phyloP scores from a whole-genome alignment of 2,888 invertebrate genomes.

The Hydroisotoma schaefferi region DNA sequence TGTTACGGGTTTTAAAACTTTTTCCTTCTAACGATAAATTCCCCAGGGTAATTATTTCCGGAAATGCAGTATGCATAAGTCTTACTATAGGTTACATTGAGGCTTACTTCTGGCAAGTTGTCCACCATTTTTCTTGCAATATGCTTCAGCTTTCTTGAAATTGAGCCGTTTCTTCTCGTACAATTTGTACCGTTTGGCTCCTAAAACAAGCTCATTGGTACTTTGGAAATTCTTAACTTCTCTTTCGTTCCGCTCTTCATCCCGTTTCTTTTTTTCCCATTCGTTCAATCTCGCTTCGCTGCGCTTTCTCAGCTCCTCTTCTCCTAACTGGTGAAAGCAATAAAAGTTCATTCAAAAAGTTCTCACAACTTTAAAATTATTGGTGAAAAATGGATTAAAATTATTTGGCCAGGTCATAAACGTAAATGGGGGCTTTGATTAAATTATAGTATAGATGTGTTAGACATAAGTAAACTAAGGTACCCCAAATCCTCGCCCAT shows the following conservation, averaged over 20 bases:
- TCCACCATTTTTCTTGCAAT: slow-evolving; percentile 41
- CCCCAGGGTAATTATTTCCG: background rate
- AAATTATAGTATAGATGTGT: too few species aligned
- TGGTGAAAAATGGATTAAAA: too few species aligned
- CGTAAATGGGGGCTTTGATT: too few species aligned
- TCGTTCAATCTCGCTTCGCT: slow-evolving; percentile 8
- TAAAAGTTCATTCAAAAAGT: too few species aligned
- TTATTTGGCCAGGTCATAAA: too few species aligned
- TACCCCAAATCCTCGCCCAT: too few species aligned
- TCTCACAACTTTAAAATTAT: too few species aligned
- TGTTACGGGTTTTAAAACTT: too few species aligned
- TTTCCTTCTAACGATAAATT: background rate
- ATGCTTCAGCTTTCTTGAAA: slow-evolving; percentile 40
- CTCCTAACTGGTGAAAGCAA: background rate
- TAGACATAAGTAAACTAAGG: too few species aligned
- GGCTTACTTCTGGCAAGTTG: slow-evolving; percentile 38
- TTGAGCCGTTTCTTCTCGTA: slow-evolving; percentile 44
- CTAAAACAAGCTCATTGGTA: slow-evolving; percentile 31
- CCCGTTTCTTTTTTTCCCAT: background rate
- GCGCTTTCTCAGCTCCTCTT: background rate
- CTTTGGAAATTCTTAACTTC: slow-evolving; percentile 3
- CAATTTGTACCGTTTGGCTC: slow-evolving; percentile 42
- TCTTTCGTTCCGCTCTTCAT: slow-evolving; percentile 8
- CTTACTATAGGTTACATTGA: background rate
- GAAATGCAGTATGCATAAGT: background rate